A percentile compares a stretch with the other conserved stretches of the same genome.
Conservation (phyloP, 2,113 vertebrate species). For the Scomber colias region DNA sequence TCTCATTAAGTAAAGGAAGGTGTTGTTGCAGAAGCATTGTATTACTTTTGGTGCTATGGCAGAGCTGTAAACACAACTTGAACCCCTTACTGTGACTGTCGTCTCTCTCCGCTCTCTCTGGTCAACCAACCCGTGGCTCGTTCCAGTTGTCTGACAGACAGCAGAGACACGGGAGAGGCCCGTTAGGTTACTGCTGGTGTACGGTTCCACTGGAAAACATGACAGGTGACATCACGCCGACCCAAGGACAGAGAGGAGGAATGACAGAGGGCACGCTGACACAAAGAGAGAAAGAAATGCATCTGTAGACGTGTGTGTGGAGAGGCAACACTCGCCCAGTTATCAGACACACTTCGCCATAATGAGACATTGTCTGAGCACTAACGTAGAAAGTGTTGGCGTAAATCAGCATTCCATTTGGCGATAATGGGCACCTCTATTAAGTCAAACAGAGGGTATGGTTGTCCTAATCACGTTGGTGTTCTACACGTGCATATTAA, state of each 20-base stretch:
- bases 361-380: constrained; percentile 69
- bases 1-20: constrained; percentile 15
- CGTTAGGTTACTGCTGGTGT: constrained; percentile 51
- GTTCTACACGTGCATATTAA: constrained; percentile 72
- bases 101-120: background rate
- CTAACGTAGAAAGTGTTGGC: constrained; percentile 59
- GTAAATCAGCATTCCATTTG: constrained; percentile 64
- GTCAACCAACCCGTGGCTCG: constrained; percentile 20
- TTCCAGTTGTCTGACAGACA: constrained; percentile 29
- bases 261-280: constrained; percentile 8
- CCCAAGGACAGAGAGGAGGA: constrained; percentile 37
- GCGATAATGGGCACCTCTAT: constrained; percentile 78
- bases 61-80: constrained; percentile 1
- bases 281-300: constrained; percentile 18
- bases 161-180: constrained; percentile 48
- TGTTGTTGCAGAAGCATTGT: background rate
- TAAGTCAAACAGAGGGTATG: constrained; percentile 75
- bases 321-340: constrained; percentile 39
- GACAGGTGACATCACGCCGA: constrained; percentile 39
- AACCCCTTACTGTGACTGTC: background rate
- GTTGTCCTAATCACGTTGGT: constrained; percentile 68
- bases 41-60: background rate
- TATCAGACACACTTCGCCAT: constrained; percentile 51
- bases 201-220: constrained; percentile 72
- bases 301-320: constrained; percentile 9